Evolutionary conservation across 2,888 invertebrate genomes (phyloP), one percentile per base, ranked within the genome.

Genomic region (Lucinisca nassula): DNA sequence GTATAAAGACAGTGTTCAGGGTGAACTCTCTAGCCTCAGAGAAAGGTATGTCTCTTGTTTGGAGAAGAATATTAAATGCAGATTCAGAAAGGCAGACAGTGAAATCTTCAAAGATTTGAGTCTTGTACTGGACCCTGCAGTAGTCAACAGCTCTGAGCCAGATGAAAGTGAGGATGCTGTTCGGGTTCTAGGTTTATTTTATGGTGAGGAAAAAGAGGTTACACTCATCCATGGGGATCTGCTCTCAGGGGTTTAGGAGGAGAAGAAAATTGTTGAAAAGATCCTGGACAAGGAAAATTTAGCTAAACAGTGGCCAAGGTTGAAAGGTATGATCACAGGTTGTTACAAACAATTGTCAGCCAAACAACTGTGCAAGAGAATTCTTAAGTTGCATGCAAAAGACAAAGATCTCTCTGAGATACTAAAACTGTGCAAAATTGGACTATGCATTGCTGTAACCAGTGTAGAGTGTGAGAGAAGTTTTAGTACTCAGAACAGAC

Each of bases 381-480:
- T 87, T 17, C 72, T 81, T 14, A 21, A 79, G 21, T 17, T 80
- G n/a, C 82, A 88, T 24, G 32, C 17, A 6, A n/a, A n/a, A n/a
- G n/a, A n/a, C n/a, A 38, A 79, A 0, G 37, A 55, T 0, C 3
- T 81, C 12, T 82, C 82, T 27, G 84, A 84, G 27, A 30, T 79
- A 10, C n/a, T 75, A 14, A 82, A n/a, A 8, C 35, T 84, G 14
- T 78, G 74, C 27, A 30, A 21, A 27, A 84, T 88, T 21, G 87
- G 70, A n/a, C 27, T 84, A 24, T 88, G 84, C 38, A 58, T 88
- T 51, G 77, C 81, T 55, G 27, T 76, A 14, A 83, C 85, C 4
- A 82, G 84, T 79, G 88, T 88, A 0, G 85, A 88, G 30, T 85
- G 88, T 80, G 85, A 88, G 38, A 40, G 85, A 12, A 76, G 76